phyloP scores from a whole-genome alignment of 2,797 vertebrate genomes.

The Acropternis orthonyx region DNA sequence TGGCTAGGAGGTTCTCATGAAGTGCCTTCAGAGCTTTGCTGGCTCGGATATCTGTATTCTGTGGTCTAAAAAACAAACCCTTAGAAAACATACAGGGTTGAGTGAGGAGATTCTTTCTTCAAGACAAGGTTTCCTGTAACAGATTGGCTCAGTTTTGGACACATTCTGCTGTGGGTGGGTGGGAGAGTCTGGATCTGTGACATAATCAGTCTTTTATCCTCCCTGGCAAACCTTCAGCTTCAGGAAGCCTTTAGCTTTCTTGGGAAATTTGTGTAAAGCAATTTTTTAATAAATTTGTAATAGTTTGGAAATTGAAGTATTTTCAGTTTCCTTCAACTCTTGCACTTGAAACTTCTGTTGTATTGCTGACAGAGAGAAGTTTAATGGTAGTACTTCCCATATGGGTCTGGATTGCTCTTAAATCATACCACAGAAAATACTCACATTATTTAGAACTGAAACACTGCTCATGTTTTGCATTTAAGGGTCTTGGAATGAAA shows the following conservation, averaged over 20 bases:
- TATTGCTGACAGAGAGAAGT: not conserved
- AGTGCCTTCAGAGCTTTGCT: not conserved
- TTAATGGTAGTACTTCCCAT: not conserved
- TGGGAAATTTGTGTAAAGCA: not conserved
- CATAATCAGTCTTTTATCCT: not conserved
- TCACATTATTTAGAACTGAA: not conserved
- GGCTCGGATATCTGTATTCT: not conserved
- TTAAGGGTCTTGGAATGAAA: not conserved
- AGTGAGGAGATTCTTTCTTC: not conserved
- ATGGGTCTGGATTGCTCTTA: not conserved
- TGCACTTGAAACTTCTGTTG: not conserved
- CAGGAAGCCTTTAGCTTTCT: not conserved
- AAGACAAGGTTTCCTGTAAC: not conserved
- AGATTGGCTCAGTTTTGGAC: not conserved
- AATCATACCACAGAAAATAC: not conserved
- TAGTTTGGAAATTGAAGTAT: not conserved
- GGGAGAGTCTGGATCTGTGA: conserved; percentile 6
- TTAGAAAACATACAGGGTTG: not conserved
- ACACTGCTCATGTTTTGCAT: not conserved
- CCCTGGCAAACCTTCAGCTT: not conserved
- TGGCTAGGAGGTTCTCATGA: not conserved
- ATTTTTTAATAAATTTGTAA: not conserved
- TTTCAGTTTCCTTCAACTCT: not conserved
- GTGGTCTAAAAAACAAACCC: not conserved
- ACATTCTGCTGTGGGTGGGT: not conserved